Base-by-base conservation (phyloP, 2,888 invertebrate species). In the Luffia ferchaultella region DNA sequence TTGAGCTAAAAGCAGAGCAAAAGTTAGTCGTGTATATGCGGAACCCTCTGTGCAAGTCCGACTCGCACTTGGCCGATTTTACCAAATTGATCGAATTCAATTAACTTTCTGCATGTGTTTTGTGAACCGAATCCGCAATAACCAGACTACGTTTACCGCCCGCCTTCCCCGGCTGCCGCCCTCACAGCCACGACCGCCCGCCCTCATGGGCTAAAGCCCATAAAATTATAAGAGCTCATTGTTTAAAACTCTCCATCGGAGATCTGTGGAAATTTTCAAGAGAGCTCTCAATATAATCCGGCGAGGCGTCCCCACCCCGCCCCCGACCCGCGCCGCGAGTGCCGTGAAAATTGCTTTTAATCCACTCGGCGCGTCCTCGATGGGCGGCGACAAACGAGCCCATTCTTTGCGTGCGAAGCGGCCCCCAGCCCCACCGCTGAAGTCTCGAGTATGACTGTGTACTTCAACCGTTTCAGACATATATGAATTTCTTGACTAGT, bases 321-420 rank as follows among this genome's bases (percentile, higher is more conserved):
- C 47, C 50, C 48, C 53, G 44, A 41, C 52, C 52, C 48, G 52
- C 52, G 65, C 73, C 68, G 74, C 74, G 68, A 57, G 65, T 63
- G 61, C 62, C 60, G 63, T 62, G 70, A 67, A 73, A 77, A 76
- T 77, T 74, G 70, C 76, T 75, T 71, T 71, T 75, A 76, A 77
- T 77, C 76, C 73, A 74, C 73, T 77, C 65, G 61, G 46, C 16
- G 41, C 42, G 48, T 45, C 48, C 48, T 30, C 52, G 50, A 53
- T 43, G 45, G 53, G 54, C 49, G 54, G 54, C 30, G 30, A 12
- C 30, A 12, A 30, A 12, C 12, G 30, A 3, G 30, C 30, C 12
- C 30, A 30, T 12, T 30, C 30, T 3, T 12, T 3, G 30, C 30
- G 5, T 30, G 30, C 5, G 30, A 30, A 12, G n/a, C n/a, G n/a